Percentiles rank a stretch among this genome's conserved stretches.
Conservation (phyloP, 35 echinoderm and acorn worm genomes). For the Ophiothrix spiculata region DNA sequence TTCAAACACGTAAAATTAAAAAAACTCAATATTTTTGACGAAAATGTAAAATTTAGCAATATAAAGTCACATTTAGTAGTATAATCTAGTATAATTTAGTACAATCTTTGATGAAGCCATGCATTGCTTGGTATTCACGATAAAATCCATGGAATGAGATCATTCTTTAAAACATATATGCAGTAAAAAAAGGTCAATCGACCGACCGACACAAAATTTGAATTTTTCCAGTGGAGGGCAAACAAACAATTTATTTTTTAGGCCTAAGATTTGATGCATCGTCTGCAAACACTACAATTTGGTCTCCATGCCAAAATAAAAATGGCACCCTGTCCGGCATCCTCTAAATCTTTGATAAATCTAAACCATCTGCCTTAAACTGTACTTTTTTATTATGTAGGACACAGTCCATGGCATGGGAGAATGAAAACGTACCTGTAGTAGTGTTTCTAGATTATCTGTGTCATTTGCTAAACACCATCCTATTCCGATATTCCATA, state of each 20-base stretch:
- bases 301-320: not conserved
- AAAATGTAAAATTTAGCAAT: too few relatives aligned
- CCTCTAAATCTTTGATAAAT: not conserved
- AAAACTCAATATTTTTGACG: too few relatives aligned
- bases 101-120: too few relatives aligned
- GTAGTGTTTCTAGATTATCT: slow-evolving; percentile 50
- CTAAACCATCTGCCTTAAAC: not conserved
- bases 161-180: too few relatives aligned
- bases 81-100: too few relatives aligned
- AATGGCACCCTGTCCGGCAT: not conserved
- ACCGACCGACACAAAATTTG: too few relatives aligned
- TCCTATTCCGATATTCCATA: slow-evolving; percentile 71
- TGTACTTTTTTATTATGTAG: not conserved
- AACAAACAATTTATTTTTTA: not conserved
- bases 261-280: not conserved
- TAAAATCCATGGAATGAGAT: too few relatives aligned
- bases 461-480: slow-evolving; percentile 67
- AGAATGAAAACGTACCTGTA: slow-evolving; percentile 39
- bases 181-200: too few relatives aligned
- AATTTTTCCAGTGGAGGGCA: too few relatives aligned
- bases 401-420: not conserved
- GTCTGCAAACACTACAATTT: not conserved
- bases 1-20: too few relatives aligned
- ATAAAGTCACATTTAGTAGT: too few relatives aligned
- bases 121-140: too few relatives aligned